phyloP scores from a whole-genome alignment of 2,888 invertebrate genomes.

The Tineola bisselliella region DNA sequence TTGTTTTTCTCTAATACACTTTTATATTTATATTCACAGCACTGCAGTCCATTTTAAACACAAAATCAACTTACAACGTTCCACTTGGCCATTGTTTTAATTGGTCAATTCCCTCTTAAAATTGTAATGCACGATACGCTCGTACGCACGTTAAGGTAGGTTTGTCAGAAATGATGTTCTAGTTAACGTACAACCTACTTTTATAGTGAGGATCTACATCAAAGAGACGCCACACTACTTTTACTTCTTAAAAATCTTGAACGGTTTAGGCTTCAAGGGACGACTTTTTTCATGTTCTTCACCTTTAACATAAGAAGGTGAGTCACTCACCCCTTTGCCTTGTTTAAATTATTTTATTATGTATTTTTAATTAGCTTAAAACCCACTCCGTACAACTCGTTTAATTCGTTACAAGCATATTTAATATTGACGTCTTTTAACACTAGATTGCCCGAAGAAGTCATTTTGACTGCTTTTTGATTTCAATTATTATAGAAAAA shows the following conservation, averaged over 20 bases:
- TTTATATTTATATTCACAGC: slow-evolving; percentile 30
- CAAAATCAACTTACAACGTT: slow-evolving; percentile 48
- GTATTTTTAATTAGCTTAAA: too few relatives aligned
- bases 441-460: too few relatives aligned
- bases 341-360: too few relatives aligned
- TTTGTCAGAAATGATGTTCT: slow-evolving; percentile 41
- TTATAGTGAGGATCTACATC: slow-evolving; percentile 47
- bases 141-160: slow-evolving; percentile 23
- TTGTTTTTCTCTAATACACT: too few relatives aligned
- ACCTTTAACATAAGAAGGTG: not conserved
- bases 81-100: slow-evolving; percentile 55
- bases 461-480: too few relatives aligned
- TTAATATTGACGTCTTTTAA: too few relatives aligned
- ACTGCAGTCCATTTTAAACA: slow-evolving; percentile 47
- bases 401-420: too few relatives aligned
- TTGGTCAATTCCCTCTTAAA: not conserved
- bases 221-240: slow-evolving; percentile 34
- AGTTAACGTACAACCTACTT: slow-evolving; percentile 33
- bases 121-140: not conserved
- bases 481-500: too few relatives aligned
- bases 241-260: slow-evolving; percentile 36
- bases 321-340: too few relatives aligned
- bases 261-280: slow-evolving; percentile 7
- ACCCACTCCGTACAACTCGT: too few relatives aligned
- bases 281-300: not conserved